Conservation (phyloP, 2,888 invertebrate species). For the Parasteatoda lunata region DNA sequence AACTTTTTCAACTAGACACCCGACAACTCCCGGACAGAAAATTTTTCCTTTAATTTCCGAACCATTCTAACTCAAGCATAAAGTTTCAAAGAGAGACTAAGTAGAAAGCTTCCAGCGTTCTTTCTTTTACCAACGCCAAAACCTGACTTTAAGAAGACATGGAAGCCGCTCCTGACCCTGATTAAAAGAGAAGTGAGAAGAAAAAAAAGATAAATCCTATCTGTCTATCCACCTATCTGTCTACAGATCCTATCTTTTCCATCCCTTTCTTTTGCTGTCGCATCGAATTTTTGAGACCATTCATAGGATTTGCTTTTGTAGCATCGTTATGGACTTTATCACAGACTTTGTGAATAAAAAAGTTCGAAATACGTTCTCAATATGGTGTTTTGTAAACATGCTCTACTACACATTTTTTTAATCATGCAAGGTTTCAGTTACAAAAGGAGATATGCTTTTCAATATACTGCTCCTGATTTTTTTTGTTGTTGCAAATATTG, state of each 20-base stretch:
- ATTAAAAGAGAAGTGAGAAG: slow-evolving; percentile 42
- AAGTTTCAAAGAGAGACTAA: slow-evolving; percentile 48
- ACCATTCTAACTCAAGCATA: slow-evolving; percentile 45
- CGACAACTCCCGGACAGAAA: slow-evolving; percentile 11
- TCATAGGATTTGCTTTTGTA: slow-evolving; percentile 51
- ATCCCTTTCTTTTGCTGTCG: slow-evolving; percentile 20
- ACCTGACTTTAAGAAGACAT: slow-evolving; percentile 42
- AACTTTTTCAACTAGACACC: slow-evolving; percentile 8
- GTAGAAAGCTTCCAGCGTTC: slow-evolving; percentile 7
- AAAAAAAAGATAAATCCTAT: slow-evolving; percentile 39
- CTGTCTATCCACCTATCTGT: slow-evolving; percentile 35
- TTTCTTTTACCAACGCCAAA: slow-evolving; percentile 44
- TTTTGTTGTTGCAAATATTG: no score
- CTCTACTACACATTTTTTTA: neutral
- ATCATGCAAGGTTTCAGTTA: slow-evolving; percentile 22
- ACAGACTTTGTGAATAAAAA: neutral
- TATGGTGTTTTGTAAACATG: slow-evolving; percentile 21
- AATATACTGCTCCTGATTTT: no score
- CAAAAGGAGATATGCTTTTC: slow-evolving; percentile 9
- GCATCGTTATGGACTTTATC: slow-evolving; percentile 19
- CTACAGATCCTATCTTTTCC: slow-evolving; percentile 6
- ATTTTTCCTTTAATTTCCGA: slow-evolving; percentile 54
- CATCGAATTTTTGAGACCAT: slow-evolving; percentile 44
- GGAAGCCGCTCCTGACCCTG: slow-evolving; percentile 35
- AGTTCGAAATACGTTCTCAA: neutral